phyloP scores from a whole-genome alignment of 2,113 vertebrate genomes.

The Symphodus melops region DNA sequence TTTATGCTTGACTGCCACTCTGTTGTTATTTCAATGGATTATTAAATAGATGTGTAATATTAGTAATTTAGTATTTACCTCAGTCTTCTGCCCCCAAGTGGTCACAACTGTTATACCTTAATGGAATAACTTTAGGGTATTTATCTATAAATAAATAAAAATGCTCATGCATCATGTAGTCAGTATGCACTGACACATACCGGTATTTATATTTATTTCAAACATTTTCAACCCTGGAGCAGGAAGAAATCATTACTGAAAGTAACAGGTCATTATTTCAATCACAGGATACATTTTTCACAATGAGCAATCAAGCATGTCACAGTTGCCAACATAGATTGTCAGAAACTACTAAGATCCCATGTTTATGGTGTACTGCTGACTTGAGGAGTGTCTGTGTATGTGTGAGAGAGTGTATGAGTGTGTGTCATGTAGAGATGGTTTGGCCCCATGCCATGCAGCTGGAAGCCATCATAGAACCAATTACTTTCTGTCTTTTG shows the following conservation, averaged over 20 bases:
- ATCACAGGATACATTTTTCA: conserved; percentile 89
- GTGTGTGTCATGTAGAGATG: conserved; percentile 84
- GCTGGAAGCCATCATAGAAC: conserved; percentile 98
- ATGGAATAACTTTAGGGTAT: conserved; percentile 6
- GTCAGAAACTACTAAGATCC: conserved; percentile 84
- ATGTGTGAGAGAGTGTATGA: conserved; percentile 1
- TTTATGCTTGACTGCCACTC: neutral
- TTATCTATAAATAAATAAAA: neutral
- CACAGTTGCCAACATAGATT: conserved; percentile 78
- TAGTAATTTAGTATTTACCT: neutral
- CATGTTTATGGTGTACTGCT: conserved; percentile 54
- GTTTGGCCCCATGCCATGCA: conserved; percentile 89
- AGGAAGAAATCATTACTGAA: conserved; percentile 29
- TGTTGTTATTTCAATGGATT: neutral
- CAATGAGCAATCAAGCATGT: conserved; percentile 83
- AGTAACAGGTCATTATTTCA: conserved; percentile 83
- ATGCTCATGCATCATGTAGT: neutral
- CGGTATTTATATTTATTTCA: conserved; percentile 27
- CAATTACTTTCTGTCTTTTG: conserved; percentile 96
- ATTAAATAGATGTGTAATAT: neutral
- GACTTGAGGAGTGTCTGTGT: conserved; percentile 33
- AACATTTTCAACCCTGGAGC: conserved; percentile 11
- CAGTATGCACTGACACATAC: conserved; percentile 5
- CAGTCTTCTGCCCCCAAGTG: conserved; percentile 16
- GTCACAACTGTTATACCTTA: neutral